Evolutionary conservation across 2,113 vertebrate genomes (phyloP).

Genomic region (Zingel zingel): DNA sequence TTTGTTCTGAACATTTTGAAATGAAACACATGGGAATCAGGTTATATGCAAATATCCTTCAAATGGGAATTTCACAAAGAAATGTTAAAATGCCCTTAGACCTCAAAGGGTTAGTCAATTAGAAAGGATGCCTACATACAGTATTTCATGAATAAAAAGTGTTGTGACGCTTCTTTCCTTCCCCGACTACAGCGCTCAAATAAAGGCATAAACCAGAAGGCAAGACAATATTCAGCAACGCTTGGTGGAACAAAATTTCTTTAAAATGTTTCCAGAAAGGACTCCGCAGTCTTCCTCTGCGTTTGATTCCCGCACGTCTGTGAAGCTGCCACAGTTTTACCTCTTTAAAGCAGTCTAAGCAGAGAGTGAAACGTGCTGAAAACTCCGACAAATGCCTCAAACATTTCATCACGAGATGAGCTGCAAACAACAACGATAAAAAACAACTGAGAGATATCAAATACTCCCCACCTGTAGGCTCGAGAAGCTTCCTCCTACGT

Average conservation of each 20-base stretch:
- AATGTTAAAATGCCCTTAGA: too few species aligned
- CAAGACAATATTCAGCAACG: not conserved
- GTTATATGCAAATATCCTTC: too few species aligned
- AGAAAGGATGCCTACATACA: too few species aligned
- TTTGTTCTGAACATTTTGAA: too few species aligned
- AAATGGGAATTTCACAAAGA: too few species aligned
- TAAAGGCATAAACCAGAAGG: not conserved
- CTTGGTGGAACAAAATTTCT: conserved; percentile 31
- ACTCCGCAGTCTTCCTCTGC: not conserved
- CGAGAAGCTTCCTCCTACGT: not conserved
- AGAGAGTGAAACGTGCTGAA: conserved; percentile 9
- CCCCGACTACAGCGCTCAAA: conserved; percentile 9
- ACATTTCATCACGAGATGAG: conserved; percentile 34
- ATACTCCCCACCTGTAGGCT: not conserved
- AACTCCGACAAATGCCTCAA: not conserved
- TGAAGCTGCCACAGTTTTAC: conserved; percentile 7
- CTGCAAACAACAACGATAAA: conserved; percentile 14
- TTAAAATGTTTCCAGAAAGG: conserved; percentile 25
- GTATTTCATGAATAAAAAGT: not conserved
- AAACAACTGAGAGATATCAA: not conserved
- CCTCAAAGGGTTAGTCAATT: too few species aligned
- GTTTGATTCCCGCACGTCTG: conserved; percentile 46
- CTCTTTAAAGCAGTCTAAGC: conserved; percentile 58
- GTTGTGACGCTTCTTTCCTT: not conserved
- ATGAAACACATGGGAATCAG: too few species aligned